These are phyloP conservation scores for Drosophila peninsularis DNA, from an alignment of 2,888 invertebrate species.

Conservation along the genomic window DNA sequence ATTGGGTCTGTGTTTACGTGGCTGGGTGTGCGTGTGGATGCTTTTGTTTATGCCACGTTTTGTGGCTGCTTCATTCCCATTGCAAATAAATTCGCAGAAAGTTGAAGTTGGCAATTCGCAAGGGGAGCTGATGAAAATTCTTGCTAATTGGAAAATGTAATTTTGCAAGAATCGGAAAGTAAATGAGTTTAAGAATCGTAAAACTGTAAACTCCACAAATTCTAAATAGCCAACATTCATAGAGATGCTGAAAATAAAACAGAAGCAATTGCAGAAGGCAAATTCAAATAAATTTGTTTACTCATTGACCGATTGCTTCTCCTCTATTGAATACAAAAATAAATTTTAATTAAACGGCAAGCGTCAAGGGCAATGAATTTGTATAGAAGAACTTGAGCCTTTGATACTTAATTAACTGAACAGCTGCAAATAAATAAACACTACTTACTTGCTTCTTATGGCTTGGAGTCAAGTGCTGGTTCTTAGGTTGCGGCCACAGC, in stretches of 20 bases:
- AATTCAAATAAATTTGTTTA: background rate
- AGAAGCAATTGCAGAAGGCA: slow-evolving; percentile 12
- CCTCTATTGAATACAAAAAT: background rate
- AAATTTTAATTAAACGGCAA: background rate
- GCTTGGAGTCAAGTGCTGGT: slow-evolving; percentile 14
- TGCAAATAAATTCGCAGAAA: slow-evolving; percentile 18
- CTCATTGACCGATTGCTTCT: background rate
- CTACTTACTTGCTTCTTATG: slow-evolving; percentile 32
- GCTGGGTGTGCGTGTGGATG: background rate
- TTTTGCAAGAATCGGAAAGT: background rate
- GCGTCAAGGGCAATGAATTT: background rate
- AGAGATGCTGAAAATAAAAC: background rate
- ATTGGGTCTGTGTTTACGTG: slow-evolving; percentile 19
- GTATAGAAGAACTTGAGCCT: background rate
- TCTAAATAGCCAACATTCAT: background rate
- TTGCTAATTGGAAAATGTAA: slow-evolving; percentile 13
- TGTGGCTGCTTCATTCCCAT: slow-evolving; percentile 7
- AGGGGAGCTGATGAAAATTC: slow-evolving; percentile 17
- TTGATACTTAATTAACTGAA: background rate
- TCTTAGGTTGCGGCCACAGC: slow-evolving; percentile 35
- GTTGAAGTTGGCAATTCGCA: slow-evolving; percentile 20
- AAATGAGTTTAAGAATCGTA: slow-evolving; percentile 15
- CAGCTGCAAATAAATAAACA: background rate
- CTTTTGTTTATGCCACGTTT: slow-evolving; percentile 4
- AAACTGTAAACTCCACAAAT: background rate